phyloP scores from a whole-genome alignment of 2,113 vertebrate genomes.

The Cyrtonyx montezumae region DNA sequence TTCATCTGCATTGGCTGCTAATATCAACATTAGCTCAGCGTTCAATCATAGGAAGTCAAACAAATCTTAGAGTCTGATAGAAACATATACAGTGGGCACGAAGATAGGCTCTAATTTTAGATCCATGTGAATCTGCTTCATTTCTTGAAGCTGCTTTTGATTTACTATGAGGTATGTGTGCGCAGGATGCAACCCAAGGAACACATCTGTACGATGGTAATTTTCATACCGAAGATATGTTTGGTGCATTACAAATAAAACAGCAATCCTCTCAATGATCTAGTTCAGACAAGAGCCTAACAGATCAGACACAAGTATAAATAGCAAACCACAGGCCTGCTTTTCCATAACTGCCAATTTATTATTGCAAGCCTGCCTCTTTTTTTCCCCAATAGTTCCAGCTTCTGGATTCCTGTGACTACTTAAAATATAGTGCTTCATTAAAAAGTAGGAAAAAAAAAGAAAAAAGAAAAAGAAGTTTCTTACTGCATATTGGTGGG shows the following conservation, averaged over 20 bases:
- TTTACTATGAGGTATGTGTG: background rate
- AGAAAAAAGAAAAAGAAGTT: background rate
- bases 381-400: background rate
- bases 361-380: background rate
- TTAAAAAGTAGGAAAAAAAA: background rate
- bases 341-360: slow-evolving; percentile 18
- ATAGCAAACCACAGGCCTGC: slow-evolving; percentile 40
- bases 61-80: background rate
- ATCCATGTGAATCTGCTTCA: background rate
- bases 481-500: background rate
- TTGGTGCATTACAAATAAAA: slow-evolving; percentile 26
- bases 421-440: background rate
- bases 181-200: slow-evolving; percentile 14
- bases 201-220: background rate
- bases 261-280: slow-evolving; percentile 17
- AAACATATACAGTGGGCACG: background rate
- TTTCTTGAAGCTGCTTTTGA: background rate
- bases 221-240: slow-evolving; percentile 29
- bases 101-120: background rate
- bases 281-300: slow-evolving; percentile 12
- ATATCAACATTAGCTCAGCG: background rate
- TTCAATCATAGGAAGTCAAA: background rate
- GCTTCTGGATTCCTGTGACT: background rate
- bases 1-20: background rate
- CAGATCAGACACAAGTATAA: slow-evolving; percentile 4